These are phyloP conservation scores for Protonemura montana DNA, from an alignment of 2,888 invertebrate genomes.

Conservation along the genomic window DNA sequence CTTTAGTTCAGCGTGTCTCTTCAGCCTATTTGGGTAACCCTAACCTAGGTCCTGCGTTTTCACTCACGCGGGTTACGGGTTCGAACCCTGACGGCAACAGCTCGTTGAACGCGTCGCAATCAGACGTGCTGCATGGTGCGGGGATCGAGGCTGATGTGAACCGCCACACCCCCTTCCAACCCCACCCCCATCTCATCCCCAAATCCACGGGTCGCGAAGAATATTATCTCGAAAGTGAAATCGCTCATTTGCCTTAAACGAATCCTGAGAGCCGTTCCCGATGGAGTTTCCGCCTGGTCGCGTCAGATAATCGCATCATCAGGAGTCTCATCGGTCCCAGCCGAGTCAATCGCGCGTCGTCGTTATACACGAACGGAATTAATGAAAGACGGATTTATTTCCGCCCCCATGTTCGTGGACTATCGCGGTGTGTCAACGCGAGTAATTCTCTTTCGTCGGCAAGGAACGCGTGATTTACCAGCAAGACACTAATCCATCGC, in stretches of 20 bases:
- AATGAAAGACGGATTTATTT: background rate
- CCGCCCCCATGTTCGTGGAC: background rate
- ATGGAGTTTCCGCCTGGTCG: background rate
- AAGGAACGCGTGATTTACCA: background rate
- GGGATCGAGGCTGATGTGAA: background rate
- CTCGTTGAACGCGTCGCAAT: conserved; percentile 12
- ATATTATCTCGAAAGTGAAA: conserved; percentile 12
- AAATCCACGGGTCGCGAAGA: background rate
- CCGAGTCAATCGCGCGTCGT: background rate
- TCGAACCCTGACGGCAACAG: background rate
- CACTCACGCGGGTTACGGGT: background rate
- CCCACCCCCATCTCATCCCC: background rate
- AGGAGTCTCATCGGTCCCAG: background rate
- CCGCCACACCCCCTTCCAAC: background rate
- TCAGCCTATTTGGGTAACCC: background rate
- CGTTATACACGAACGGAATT: background rate
- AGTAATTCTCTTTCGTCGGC: background rate
- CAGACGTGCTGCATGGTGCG: background rate
- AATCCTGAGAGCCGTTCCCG: background rate
- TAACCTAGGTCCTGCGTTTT: background rate
- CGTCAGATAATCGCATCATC: background rate
- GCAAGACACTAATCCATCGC: background rate
- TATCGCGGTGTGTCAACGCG: background rate
- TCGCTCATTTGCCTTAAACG: conserved; percentile 5
- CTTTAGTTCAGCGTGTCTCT: background rate